Evolutionary conservation across 2,888 invertebrate genomes (phyloP), one percentile per base, ranked within the genome.

Genomic region (Baccha elongata): DNA sequence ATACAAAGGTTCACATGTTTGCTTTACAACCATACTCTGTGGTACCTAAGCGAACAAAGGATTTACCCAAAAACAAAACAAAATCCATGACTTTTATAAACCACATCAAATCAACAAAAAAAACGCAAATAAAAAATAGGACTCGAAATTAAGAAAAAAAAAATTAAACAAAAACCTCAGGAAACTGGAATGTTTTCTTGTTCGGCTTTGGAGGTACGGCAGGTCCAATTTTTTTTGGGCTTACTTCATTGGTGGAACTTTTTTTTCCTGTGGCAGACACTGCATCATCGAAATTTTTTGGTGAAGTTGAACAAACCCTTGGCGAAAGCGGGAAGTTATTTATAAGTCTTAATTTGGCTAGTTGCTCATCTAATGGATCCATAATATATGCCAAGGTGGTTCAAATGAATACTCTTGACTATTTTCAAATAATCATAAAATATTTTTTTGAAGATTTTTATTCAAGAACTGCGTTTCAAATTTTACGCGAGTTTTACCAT

Each of bases 121-220:
- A 37, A 19, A 35, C 26, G 0, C 13, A 69, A 5, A 13, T 21
- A 42, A 11, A 44, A 37, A 13, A 15, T 35, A 37, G 13, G 37
- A 13, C 68, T n/a, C 26, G 26, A 67, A 60, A 50, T 46, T 32
- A 40, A 19, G 15, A 55, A 67, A 42, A 44, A 8, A 40, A 35
- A 67, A 17, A 76, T 62, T 67, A 79, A 84, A 85, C 88, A 88
- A 93, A 74, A 60, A 80, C 80, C 84, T 75, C 80, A 40, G 74
- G 67, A 19, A 71, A 65, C 37, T 62, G 46, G 40, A 62, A 67
- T 72, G 91, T 91, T 88, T 93, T 95, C 89, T 93, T 94, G 87
- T 89, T 91, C 85, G 95, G 96, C 89, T 96, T 96, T 8, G 96
- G 96, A 50, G 96, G 96, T 73, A 96, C 95, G 67, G 94, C 94